Evolutionary conservation across 2,113 vertebrate genomes (phyloP).

Genomic region (Gnathonemus longibarbis): DNA sequence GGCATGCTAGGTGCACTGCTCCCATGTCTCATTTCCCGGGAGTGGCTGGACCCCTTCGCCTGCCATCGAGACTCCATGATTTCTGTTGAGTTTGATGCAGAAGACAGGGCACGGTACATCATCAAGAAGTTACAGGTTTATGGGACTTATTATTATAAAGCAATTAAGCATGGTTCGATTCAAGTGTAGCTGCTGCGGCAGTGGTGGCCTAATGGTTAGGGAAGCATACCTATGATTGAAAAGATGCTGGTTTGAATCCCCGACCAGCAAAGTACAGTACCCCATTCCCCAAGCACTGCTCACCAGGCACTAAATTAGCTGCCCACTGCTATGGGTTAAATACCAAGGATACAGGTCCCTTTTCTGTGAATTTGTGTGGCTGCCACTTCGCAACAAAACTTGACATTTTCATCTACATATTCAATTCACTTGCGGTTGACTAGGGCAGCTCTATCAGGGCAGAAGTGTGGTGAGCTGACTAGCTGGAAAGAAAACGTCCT

Average conservation of each 20-base stretch:
- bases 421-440: neutral
- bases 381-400: neutral
- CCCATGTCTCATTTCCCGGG: conserved; percentile 48
- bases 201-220: too few relatives aligned
- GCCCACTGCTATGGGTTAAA: too few relatives aligned
- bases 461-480: neutral
- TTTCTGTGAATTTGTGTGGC: neutral
- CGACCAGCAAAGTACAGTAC: too few relatives aligned
- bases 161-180: neutral
- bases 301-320: too few relatives aligned
- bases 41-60: conserved; percentile 39
- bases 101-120: neutral
- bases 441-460: neutral
- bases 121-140: neutral
- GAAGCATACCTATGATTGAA: too few relatives aligned
- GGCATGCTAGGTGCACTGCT: conserved; percentile 36
- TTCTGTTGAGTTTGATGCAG: neutral
- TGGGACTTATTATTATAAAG: neutral
- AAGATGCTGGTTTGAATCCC: too few relatives aligned
- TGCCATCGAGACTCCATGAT: conserved; percentile 52
- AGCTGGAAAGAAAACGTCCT: neutral
- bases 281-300: too few relatives aligned
- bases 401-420: neutral
- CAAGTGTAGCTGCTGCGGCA: neutral
- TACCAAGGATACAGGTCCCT: neutral